Evolutionary conservation across 1,140 invertebrate species (phyloP), one percentile per base, ranked within the genome.

Genomic region (Heliconius hewitsoni): DNA sequence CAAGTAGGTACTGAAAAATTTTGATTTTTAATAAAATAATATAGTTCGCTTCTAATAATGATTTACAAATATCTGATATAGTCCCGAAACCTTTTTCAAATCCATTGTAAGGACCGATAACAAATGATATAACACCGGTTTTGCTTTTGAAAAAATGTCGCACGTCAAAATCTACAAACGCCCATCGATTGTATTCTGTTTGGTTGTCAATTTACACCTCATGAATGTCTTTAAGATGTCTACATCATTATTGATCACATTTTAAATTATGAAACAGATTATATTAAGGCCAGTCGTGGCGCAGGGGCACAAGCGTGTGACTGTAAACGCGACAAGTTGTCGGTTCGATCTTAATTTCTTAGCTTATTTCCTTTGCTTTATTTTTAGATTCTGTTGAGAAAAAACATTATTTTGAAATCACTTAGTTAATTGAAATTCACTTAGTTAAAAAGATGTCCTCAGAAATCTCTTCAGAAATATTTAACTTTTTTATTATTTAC

Each of bases 171-270:
- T 71, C 52, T 50, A 79, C 75, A 70, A 39, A 27, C 55, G 34
- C 72, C 37, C 55, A 77, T 81, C 71, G 71, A 81, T 81, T 74
- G 77, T 57, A 77, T 77, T 81, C 72, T 81, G 71, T 77, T 81
- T 77, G 75, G 75, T 79, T 84, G 82, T 83, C 83, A 86, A 86
- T 87, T 86, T 83, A 84, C 85, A 85, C 82, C 81, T 82, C 76
- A 42, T 81, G 75, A 76, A 77, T 55, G 78, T 57, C 72, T 71
- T 76, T 75, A 57, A 73, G 42, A 74, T 81, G 76, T 81, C 75
- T 72, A 74, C 78, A 78, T 74, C 70, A 76, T 85, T 84, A 85
- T 85, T 84, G 82, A 84, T 85, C 27, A 74, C 82, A 74, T 77
- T 74, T 81, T 74, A 77, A 78, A 66, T 66, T 66, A 1, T 66